Evolutionary conservation across 1,140 invertebrate genomes (phyloP).

Genomic region (Anagrus nilaparvatae): DNA sequence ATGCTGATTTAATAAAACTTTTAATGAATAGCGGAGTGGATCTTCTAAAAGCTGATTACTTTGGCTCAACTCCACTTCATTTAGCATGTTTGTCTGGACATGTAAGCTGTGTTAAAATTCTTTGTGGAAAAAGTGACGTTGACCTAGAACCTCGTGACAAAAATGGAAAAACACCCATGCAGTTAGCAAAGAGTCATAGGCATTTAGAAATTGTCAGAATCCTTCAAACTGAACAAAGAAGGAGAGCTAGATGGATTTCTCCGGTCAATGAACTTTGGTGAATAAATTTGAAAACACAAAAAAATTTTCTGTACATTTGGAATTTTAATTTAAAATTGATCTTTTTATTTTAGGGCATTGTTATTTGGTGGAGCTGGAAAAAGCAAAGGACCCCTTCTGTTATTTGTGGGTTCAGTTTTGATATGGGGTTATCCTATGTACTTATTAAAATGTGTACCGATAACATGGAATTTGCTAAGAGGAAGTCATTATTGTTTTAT

Average conservation of each 20-base stretch:
- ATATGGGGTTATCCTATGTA: slow-evolving; percentile 92
- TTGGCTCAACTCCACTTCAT: slow-evolving; percentile 86
- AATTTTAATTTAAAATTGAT: not conserved
- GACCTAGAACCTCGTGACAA: slow-evolving; percentile 78
- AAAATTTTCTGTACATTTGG: not conserved
- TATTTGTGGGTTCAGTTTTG: slow-evolving; percentile 75
- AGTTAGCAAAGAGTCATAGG: slow-evolving; percentile 76
- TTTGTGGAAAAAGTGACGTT: slow-evolving; percentile 82
- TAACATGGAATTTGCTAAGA: slow-evolving; percentile 80
- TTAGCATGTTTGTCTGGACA: slow-evolving; percentile 85
- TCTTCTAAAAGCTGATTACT: slow-evolving; percentile 81
- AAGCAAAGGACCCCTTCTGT: slow-evolving; percentile 75
- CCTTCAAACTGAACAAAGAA: slow-evolving; percentile 68
- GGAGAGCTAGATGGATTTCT: slow-evolving; percentile 72
- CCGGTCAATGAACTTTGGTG: slow-evolving; percentile 75
- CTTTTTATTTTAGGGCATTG: slow-evolving; percentile 49
- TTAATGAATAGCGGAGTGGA: slow-evolving; percentile 86
- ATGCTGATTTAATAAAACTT: slow-evolving; percentile 74
- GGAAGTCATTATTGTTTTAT: slow-evolving; percentile 82
- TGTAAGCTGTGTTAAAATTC: slow-evolving; percentile 63
- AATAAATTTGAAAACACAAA: not conserved
- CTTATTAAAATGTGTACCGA: slow-evolving; percentile 74
- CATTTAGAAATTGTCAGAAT: slow-evolving; percentile 75
- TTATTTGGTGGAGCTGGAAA: slow-evolving; percentile 82
- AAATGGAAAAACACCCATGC: slow-evolving; percentile 82